A percentile compares a stretch with the other conserved stretches of the same genome.
Conservation (phyloP, 92 coral and sea anemone species). For the Phenganax marumi region DNA sequence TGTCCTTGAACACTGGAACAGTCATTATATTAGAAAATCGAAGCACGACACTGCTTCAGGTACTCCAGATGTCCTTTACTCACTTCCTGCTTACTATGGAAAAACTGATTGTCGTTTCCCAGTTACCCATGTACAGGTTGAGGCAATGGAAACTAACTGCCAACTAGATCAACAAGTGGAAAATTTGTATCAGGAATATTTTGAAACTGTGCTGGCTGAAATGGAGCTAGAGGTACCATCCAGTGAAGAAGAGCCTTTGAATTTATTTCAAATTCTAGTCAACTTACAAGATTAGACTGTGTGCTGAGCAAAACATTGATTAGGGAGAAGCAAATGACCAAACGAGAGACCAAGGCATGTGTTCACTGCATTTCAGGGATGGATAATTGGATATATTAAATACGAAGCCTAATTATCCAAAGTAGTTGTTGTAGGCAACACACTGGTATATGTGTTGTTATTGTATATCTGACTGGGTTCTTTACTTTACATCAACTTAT, state of each 20-base stretch:
- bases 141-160: conserved; percentile 5
- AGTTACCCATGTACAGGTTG: background rate
- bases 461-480: too few species aligned
- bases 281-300: conserved; percentile 7
- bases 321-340: too few species aligned
- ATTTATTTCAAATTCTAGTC: background rate
- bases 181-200: conserved; percentile 2
- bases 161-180: background rate
- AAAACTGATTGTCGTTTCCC: background rate
- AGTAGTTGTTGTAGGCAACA: too few species aligned
- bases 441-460: too few species aligned
- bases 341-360: too few species aligned
- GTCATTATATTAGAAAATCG: conserved; percentile 3
- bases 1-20: conserved; percentile 6
- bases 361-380: background rate
- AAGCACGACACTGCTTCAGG: conserved; percentile 8
- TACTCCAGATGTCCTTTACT: conserved; percentile 1
- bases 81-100: background rate
- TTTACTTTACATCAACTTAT: too few species aligned
- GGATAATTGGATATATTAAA: background rate
- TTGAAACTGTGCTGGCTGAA: background rate
- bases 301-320: too few species aligned
- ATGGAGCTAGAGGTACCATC: background rate
- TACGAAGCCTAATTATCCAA: too few species aligned
- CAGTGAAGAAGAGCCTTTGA: background rate